phyloP scores from a whole-genome alignment of 2,113 vertebrate species.

The Chitala chitala region DNA sequence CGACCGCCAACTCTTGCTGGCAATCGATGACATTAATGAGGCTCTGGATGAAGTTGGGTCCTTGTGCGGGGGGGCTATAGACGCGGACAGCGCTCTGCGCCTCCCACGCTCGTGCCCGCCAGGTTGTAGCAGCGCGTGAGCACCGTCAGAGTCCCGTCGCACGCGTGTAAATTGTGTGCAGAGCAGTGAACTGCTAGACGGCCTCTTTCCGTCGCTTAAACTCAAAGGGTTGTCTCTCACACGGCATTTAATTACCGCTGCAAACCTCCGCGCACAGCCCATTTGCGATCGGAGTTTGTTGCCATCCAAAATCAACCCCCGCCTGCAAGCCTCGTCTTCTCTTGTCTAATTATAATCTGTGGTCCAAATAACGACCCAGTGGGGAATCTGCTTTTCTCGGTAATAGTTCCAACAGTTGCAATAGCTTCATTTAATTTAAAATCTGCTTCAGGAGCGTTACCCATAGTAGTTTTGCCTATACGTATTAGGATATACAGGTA shows the following conservation, averaged over 20 bases:
- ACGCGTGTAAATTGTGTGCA: neutral
- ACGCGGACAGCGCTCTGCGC: too few species aligned
- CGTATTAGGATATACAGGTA: constrained; percentile 46
- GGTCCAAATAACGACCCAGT: constrained; percentile 51
- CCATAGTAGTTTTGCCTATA: constrained; percentile 51
- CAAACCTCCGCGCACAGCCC: constrained; percentile 52
- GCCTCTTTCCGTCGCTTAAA: neutral
- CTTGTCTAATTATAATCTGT: constrained; percentile 51
- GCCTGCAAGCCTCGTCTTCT: neutral
- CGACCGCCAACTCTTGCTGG: too few species aligned
- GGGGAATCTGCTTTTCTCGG: constrained; percentile 57
- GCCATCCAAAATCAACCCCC: constrained; percentile 46
- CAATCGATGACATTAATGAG: constrained; percentile 15
- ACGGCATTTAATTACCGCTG: constrained; percentile 69
- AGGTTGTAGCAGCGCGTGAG: too few species aligned
- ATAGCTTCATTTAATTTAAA: constrained; percentile 66
- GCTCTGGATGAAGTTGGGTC: constrained; percentile 7
- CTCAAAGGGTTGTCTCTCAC: constrained; percentile 38
- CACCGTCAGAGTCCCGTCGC: neutral
- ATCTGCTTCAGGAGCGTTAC: constrained; percentile 61
- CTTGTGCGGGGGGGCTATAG: too few species aligned
- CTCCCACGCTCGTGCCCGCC: too few species aligned
- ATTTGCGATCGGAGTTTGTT: constrained; percentile 66
- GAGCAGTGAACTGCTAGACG: too few species aligned
- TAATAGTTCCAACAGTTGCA: constrained; percentile 56